Evolutionary conservation across 2,797 vertebrate genomes (phyloP).

Genomic region (Coranthus polyacanthus): DNA sequence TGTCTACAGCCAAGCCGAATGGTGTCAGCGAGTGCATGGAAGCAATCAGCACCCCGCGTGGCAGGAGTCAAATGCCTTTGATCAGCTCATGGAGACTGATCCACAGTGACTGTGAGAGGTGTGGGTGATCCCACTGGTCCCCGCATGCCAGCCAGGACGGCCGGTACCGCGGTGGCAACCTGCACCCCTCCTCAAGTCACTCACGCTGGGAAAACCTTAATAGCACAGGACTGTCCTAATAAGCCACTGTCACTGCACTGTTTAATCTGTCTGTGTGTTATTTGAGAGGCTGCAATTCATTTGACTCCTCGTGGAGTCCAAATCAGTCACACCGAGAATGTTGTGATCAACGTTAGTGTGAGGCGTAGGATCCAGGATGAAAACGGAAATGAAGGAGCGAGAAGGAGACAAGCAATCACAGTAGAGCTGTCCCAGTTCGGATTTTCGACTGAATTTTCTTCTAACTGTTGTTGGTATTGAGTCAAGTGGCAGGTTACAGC

Average conservation of each 20-base stretch:
- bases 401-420: not conserved
- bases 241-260: conserved; percentile 37
- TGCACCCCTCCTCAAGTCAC: conserved; percentile 29
- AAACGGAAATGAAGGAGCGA: not conserved
- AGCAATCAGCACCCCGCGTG: conserved; percentile 66
- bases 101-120: conserved; percentile 54
- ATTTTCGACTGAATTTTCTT: too few species aligned
- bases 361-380: not conserved
- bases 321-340: conserved; percentile 40
- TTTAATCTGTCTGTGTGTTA: conserved; percentile 35
- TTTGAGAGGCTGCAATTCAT: conserved; percentile 34
- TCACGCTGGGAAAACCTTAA: conserved; percentile 51
- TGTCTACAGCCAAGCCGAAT: conserved; percentile 62
- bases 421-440: too few species aligned
- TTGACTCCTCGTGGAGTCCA: conserved; percentile 34
- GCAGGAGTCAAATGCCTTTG: conserved; percentile 70
- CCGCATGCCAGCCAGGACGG: conserved; percentile 54
- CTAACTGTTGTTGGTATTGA: too few species aligned
- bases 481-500: too few species aligned
- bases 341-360: conserved; percentile 27
- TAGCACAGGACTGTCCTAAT: conserved; percentile 45
- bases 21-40: conserved; percentile 70
- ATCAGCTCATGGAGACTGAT: conserved; percentile 70
- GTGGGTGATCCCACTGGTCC: conserved; percentile 49
- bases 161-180: conserved; percentile 52